Percentiles rank a stretch among this genome's conserved stretches.
These are phyloP conservation scores for Eledona agricola DNA, from an alignment of 2,888 invertebrate genomes.

Conservation along the genomic window DNA sequence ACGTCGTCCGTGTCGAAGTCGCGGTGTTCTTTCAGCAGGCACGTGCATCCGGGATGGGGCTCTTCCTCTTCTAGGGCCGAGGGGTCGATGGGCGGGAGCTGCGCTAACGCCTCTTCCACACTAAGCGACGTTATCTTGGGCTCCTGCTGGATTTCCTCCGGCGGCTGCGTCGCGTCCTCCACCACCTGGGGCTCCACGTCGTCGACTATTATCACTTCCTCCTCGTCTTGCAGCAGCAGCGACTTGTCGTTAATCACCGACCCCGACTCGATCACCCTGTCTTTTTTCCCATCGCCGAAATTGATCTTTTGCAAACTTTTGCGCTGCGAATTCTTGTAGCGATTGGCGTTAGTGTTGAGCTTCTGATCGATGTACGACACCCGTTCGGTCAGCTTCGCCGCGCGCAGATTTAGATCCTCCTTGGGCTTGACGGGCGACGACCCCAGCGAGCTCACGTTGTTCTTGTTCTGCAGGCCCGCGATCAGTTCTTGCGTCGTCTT, in stretches of 20 bases:
- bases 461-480: slow-evolving; percentile 72
- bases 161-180: slow-evolving; percentile 4
- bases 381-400: slow-evolving; percentile 60
- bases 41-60: slow-evolving; percentile 49
- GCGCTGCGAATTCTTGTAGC: slow-evolving; percentile 56
- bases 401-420: slow-evolving; percentile 60
- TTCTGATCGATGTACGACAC: slow-evolving; percentile 61
- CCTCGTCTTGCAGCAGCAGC: slow-evolving; percentile 42
- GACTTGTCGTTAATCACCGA: slow-evolving; percentile 56
- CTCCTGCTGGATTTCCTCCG: slow-evolving; percentile 6
- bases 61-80: slow-evolving; percentile 46
- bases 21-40: slow-evolving; percentile 54
- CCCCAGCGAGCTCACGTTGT: slow-evolving; percentile 43
- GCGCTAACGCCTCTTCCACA: slow-evolving; percentile 70
- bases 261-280: slow-evolving; percentile 56
- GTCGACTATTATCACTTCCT: slow-evolving; percentile 47
- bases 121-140: slow-evolving; percentile 57
- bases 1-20: slow-evolving; percentile 52
- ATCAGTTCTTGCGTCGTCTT: slow-evolving; percentile 84
- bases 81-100: slow-evolving; percentile 72
- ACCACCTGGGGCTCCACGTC: slow-evolving; percentile 39
- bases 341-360: slow-evolving; percentile 57
- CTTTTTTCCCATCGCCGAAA: slow-evolving; percentile 36
- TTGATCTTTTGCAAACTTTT: slow-evolving; percentile 39
- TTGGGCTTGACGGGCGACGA: slow-evolving; percentile 44